Conservation (phyloP, 2,113 vertebrate genomes). For the Plestiodon gilberti region DNA sequence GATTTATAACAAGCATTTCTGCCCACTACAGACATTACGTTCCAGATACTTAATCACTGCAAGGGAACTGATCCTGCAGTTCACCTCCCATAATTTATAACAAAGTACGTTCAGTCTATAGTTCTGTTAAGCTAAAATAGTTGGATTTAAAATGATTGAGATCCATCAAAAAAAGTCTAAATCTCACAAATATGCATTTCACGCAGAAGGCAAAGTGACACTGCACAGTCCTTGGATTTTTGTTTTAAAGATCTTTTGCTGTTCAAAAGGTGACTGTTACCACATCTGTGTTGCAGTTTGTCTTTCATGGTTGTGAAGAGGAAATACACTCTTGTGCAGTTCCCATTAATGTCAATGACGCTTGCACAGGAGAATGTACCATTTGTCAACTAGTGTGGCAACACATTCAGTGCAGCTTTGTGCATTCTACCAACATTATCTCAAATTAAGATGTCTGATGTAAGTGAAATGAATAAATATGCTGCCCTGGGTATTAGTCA, state of each 20-base stretch:
- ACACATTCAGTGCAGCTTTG: background rate
- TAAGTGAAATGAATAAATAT: background rate
- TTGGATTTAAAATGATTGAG: background rate
- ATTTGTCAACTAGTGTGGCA: background rate
- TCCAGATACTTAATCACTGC: conserved; percentile 10
- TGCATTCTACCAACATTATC: background rate
- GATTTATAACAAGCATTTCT: conserved; percentile 17
- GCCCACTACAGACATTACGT: conserved; percentile 13
- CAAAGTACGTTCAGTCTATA: background rate
- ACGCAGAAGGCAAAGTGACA: background rate
- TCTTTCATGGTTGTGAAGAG: background rate
- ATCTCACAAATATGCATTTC: background rate
- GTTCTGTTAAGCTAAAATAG: conserved; percentile 1
- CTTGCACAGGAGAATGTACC: background rate
- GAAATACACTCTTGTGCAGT: background rate
- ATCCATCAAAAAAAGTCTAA: background rate
- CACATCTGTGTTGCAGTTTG: background rate
- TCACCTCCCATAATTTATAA: background rate
- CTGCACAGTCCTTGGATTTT: background rate
- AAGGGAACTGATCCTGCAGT: background rate
- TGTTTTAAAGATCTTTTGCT: background rate
- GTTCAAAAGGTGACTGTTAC: background rate
- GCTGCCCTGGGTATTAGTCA: background rate
- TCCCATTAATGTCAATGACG: conserved; percentile 4
- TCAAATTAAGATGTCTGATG: background rate